phyloP scores from a whole-genome alignment of 2,113 vertebrate genomes.

The Lepisosteus osseus region DNA sequence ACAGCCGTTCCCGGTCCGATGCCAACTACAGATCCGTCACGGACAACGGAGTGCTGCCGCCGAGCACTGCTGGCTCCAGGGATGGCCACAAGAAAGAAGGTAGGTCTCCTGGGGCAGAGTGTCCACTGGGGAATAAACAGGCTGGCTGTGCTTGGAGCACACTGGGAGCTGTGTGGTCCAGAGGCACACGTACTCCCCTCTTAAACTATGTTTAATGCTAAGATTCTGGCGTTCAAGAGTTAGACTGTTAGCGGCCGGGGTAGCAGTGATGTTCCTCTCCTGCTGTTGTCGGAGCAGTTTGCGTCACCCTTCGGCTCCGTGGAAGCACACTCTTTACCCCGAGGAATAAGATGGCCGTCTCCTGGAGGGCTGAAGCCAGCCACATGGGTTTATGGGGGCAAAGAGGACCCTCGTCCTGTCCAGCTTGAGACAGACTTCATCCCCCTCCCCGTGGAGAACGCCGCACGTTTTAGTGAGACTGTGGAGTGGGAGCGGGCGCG shows the following conservation, averaged over 20 bases:
- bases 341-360: not conserved
- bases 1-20: conserved; percentile 86
- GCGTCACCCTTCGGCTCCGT: not conserved
- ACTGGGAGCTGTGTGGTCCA: not conserved
- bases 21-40: conserved; percentile 60
- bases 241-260: too few species aligned
- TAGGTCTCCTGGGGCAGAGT: conserved; percentile 47
- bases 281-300: too few species aligned
- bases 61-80: conserved; percentile 68
- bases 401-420: conserved; percentile 14
- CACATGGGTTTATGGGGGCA: not conserved
- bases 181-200: too few species aligned
- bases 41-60: conserved; percentile 61
- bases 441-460: conserved; percentile 39
- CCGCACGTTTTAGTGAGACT: conserved; percentile 33
- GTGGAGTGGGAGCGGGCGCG: conserved; percentile 20
- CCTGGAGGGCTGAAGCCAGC: not conserved
- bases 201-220: not conserved
- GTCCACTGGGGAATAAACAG: too few species aligned
- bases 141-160: not conserved
- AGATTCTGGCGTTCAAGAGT: not conserved
- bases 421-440: conserved; percentile 19
- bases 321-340: not conserved
- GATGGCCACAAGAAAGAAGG: conserved; percentile 78
- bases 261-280: too few species aligned